phyloP scores from a whole-genome alignment of 2,888 invertebrate species.

The Miltochrista miniata region DNA sequence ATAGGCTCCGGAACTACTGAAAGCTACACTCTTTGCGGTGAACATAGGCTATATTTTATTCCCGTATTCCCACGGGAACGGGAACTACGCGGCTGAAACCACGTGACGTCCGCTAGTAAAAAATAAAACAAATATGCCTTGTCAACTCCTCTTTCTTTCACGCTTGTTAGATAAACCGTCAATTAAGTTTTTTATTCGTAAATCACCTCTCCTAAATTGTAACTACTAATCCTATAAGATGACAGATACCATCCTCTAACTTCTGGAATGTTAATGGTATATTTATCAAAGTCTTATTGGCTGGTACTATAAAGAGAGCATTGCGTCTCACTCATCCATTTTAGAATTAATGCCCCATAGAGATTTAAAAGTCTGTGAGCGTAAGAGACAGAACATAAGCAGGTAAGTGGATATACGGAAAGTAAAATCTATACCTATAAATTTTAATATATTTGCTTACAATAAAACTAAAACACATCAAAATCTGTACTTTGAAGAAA shows the following conservation, averaged over 20 bases:
- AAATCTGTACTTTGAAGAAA: too few species aligned
- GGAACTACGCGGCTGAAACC: too few species aligned
- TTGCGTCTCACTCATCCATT: not conserved
- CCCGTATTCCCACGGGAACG: too few species aligned
- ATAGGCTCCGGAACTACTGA: too few species aligned
- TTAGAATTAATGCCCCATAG: not conserved
- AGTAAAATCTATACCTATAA: too few species aligned
- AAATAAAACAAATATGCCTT: too few species aligned
- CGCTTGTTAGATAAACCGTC: constrained; percentile 28
- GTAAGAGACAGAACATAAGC: not conserved
- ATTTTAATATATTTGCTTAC: too few species aligned
- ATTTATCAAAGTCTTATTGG: constrained; percentile 66
- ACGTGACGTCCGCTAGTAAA: too few species aligned
- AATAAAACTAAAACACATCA: too few species aligned
- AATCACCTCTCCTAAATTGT: constrained; percentile 29
- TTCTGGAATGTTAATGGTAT: constrained; percentile 70
- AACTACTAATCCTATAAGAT: constrained; percentile 51
- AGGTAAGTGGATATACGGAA: not conserved
- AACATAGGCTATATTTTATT: too few species aligned
- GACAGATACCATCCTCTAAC: constrained; percentile 48
- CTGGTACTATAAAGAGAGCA: constrained; percentile 14
- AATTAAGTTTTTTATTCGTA: constrained; percentile 33
- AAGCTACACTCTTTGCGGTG: too few species aligned
- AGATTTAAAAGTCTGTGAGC: not conserved
- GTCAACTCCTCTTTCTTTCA: constrained; percentile 19